phyloP scores from a whole-genome alignment of 2,113 vertebrate species.

The Tapirus terrestris region DNA sequence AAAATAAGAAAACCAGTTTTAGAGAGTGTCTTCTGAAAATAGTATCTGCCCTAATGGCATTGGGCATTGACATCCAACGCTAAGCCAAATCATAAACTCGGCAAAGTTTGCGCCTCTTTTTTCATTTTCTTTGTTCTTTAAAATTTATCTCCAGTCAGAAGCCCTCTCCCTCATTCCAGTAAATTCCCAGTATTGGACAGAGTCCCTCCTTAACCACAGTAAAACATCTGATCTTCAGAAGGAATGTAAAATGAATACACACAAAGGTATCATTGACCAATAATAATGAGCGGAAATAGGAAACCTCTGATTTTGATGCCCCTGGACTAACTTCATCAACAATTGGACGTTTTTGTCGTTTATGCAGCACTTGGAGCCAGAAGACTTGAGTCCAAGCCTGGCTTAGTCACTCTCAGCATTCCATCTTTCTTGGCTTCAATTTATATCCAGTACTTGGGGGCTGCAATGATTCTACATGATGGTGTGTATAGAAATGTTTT shows the following conservation, averaged over 20 bases:
- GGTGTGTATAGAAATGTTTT: not conserved
- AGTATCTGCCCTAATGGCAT: not conserved
- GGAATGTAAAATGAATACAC: not conserved
- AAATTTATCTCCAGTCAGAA: not conserved
- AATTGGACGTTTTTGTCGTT: not conserved
- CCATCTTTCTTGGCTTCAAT: not conserved
- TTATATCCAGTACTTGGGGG: not conserved
- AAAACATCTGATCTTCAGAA: slow-evolving; percentile 10
- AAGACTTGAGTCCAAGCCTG: not conserved
- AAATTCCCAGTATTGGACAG: not conserved
- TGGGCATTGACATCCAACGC: not conserved
- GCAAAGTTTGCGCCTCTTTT: not conserved
- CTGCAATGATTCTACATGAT: not conserved
- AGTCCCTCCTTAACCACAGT: not conserved
- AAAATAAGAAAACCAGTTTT: not conserved
- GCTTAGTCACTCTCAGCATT: not conserved
- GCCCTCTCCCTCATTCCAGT: not conserved
- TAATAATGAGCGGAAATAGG: not conserved
- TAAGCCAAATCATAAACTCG: not conserved
- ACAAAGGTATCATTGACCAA: not conserved
- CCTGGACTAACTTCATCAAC: not conserved
- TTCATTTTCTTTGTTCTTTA: not conserved
- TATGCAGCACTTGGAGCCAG: not conserved
- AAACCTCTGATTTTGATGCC: not conserved
- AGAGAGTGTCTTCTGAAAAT: not conserved